Base-by-base conservation (phyloP, 1,140 invertebrate species). In the Ooceraea biroi region DNA sequence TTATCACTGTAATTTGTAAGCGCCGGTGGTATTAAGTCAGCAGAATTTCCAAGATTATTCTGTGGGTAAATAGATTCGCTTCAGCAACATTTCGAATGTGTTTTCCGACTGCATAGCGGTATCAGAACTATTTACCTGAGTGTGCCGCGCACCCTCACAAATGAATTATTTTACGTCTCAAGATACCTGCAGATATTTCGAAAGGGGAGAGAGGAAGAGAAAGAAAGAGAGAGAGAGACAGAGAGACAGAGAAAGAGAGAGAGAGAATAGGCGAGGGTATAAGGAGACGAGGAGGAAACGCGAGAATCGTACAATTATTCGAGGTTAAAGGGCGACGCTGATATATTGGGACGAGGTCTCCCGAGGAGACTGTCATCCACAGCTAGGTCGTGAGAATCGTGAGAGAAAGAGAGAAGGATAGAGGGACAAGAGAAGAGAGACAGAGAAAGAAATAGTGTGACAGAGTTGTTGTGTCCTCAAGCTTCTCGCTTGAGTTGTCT, bases 291-390 rank as follows among this genome's bases (percentile, higher is more conserved):
- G 57, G 22, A 25, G 63, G 41, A 65, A 84, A 68, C 30, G 83
- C 50, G 55, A 78, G 83, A 60, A 52, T 88, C 84, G 73, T 89
- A 88, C 86, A 89, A 89, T 89, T 89, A 86, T 89, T 89, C 85
- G 88, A 86, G 88, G 88, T 89, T 89, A 88, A 86, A 88, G 86
- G 88, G 83, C 80, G 84, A 88, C 87, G 87, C 86, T 89, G 87
- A 89, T 88, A 88, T 89, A 89, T 89, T 84, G 85, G 69, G 41
- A 60, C 71, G 63, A 83, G 52, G 71, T 86, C 84, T 86, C 87
- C 44, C 57, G 86, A 86, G 87, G 80, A 89, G 82, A 88, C 82
- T 89, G 88, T 89, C 88, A 88, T 82, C 87, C 50, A 61, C 85
- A 88, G 84, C 57, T 73, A 89, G 83, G 69, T n/a, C n/a, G n/a